Conservation (phyloP, 2,797 vertebrate genomes). For the Darevskia nairensis region DNA sequence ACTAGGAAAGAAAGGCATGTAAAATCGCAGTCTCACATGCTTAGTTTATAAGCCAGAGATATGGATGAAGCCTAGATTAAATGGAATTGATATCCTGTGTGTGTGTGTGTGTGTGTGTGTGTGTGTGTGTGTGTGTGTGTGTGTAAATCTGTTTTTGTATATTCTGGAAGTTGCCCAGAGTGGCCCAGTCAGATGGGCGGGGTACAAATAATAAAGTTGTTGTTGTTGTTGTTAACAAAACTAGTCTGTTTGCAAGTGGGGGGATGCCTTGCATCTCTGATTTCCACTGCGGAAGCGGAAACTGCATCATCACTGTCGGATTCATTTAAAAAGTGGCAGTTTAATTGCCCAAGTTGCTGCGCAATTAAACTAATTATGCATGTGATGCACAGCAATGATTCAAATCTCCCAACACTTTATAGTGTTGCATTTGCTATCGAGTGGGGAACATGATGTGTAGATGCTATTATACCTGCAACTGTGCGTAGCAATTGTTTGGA, state of each 20-base stretch:
- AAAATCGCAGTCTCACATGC: not conserved
- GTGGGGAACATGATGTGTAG: not conserved
- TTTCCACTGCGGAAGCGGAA: not conserved
- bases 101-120: too few relatives aligned
- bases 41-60: conserved; percentile 1
- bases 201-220: too few relatives aligned
- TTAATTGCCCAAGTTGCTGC: not conserved
- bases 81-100: not conserved
- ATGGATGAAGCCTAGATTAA: not conserved
- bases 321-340: not conserved
- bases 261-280: not conserved
- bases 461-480: not conserved
- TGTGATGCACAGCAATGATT: not conserved
- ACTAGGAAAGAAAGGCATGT: not conserved
- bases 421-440: not conserved
- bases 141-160: too few relatives aligned
- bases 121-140: too few relatives aligned
- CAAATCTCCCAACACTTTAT: not conserved
- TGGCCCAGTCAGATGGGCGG: too few relatives aligned
- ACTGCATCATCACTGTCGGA: rapidly evolving
- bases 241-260: not conserved
- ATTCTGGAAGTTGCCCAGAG: too few relatives aligned
- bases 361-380: not conserved
- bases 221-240: not conserved
- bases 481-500: not conserved